Evolutionary conservation across 2,797 vertebrate genomes (phyloP).

Genomic region (Trachurus trachurus): DNA sequence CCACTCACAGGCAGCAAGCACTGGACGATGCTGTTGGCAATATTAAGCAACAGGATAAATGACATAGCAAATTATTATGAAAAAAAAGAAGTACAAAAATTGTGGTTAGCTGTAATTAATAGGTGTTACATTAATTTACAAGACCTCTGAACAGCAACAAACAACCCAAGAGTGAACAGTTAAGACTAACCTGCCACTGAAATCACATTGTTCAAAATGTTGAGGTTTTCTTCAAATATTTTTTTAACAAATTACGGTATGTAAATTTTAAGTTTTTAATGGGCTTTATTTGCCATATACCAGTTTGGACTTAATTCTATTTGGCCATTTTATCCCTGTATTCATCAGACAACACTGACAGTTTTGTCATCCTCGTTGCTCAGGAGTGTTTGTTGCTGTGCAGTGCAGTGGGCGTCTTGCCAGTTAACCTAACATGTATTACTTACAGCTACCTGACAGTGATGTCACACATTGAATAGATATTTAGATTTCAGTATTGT

Average conservation of each 20-base stretch:
- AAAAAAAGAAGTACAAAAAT: not conserved
- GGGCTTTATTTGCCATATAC: not conserved
- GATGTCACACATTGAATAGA: constrained; percentile 38
- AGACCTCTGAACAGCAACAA: constrained; percentile 18
- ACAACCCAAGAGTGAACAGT: not conserved
- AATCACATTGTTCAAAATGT: not conserved
- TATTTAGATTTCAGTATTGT: constrained; percentile 25
- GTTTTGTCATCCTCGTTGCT: not conserved
- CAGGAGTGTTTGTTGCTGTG: not conserved
- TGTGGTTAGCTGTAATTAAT: not conserved
- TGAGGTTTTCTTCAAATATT: not conserved
- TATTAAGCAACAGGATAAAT: not conserved
- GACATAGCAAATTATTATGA: constrained; percentile 2
- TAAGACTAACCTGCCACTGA: not conserved
- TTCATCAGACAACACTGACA: not conserved
- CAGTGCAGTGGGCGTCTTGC: not conserved
- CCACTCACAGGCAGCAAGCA: constrained; percentile 6
- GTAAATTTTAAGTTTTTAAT: not conserved
- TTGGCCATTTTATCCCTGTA: constrained; percentile 7
- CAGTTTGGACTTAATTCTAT: not conserved
- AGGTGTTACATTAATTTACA: not conserved
- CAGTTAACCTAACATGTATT: not conserved
- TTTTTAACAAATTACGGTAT: not conserved
- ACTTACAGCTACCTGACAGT: constrained; percentile 4
- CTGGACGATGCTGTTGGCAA: not conserved